Percentiles rank a stretch among this genome's conserved stretches.
These are phyloP conservation scores for Aphelocoma coerulescens DNA, from an alignment of 2,113 vertebrate species.

Conservation along the genomic window DNA sequence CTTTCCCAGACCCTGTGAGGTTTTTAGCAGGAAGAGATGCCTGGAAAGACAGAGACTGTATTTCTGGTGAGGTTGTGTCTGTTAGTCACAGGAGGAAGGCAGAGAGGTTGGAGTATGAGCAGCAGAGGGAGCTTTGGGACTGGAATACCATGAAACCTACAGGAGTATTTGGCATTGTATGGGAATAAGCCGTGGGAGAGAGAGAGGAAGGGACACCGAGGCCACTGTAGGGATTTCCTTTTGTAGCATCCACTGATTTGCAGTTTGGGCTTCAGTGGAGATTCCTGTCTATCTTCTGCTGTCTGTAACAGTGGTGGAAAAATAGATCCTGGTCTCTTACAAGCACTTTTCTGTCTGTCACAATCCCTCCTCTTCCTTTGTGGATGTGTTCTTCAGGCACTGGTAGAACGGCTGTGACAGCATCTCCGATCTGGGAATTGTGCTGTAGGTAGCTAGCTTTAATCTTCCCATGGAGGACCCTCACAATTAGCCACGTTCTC, in stretches of 20 bases:
- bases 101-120: neutral
- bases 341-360: neutral
- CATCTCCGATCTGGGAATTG: neutral
- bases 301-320: neutral
- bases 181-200: neutral
- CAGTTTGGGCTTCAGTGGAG: neutral
- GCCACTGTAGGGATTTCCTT: neutral
- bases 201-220: neutral
- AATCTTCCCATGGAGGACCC: neutral
- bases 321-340: neutral
- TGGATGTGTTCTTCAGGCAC: neutral
- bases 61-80: neutral
- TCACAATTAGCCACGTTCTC: neutral
- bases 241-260: neutral
- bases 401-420: neutral
- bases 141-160: neutral
- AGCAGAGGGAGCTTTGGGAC: conserved; percentile 62
- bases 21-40: neutral
- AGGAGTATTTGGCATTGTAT: neutral
- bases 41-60: neutral
- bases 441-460: neutral
- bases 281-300: neutral
- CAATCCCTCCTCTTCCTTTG: neutral
- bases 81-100: rapidly evolving
- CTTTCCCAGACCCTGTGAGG: neutral